Conservation (phyloP, 2,888 invertebrate species). For the Leptopterna dolabrata region DNA sequence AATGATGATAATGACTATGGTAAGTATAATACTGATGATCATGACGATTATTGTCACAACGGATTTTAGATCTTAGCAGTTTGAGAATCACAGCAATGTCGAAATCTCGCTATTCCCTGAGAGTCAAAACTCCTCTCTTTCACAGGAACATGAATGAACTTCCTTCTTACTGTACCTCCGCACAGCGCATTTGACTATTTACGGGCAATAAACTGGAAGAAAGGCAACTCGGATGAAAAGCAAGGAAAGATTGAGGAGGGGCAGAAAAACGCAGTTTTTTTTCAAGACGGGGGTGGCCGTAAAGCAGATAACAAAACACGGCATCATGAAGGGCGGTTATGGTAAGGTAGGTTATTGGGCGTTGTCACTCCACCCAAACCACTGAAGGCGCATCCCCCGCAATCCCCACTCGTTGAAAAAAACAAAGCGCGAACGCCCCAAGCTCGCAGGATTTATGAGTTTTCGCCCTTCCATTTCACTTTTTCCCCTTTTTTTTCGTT, state of each 20-base stretch:
- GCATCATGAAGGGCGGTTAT: not conserved
- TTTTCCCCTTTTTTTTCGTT: not conserved
- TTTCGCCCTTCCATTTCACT: not conserved
- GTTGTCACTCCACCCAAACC: slow-evolving; percentile 1
- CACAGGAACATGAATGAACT: not conserved
- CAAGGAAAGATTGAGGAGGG: not conserved
- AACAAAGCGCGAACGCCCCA: not conserved
- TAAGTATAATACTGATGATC: no score
- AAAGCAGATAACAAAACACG: not conserved
- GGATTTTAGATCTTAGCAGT: no score
- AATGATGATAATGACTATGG: no score
- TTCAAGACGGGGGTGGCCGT: not conserved
- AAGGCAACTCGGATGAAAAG: not conserved
- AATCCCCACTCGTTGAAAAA: not conserved
- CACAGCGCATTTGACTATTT: not conserved
- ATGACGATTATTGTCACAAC: no score
- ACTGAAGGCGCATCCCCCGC: not conserved
- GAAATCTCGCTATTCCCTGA: no score
- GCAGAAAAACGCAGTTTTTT: not conserved
- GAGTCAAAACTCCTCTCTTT: no score
- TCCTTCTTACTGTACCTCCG: not conserved
- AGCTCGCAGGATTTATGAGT: slow-evolving; percentile 3
- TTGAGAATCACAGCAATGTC: no score
- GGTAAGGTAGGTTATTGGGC: slow-evolving; percentile 7
- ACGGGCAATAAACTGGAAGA: not conserved